Evolutionary conservation across 2,797 vertebrate genomes (phyloP), one percentile per base, ranked within the genome.

Genomic region (Prunella strophiata): DNA sequence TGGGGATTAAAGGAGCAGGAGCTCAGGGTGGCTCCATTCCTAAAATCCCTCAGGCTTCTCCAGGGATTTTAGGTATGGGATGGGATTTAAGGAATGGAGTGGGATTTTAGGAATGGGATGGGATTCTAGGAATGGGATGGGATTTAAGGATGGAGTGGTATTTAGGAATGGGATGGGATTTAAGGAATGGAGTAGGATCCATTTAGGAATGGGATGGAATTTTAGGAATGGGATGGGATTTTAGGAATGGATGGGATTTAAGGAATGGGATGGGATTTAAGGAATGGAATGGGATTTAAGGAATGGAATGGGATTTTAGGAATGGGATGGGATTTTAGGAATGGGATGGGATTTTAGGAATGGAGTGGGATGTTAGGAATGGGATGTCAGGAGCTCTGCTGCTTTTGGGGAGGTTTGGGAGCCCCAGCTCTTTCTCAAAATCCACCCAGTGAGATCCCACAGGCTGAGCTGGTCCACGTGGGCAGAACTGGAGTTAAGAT

Each of bases 41-140:
- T 36, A 36, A 36, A 36, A 34, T 12, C 42, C 32, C 29, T 25
- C 54, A 7, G 21, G 20, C 7, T 72, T 43, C 5, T 4, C 15
- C 30, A 40, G 58, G 43, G n/a, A 25, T 16, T 52, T 15, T 10
- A 20, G 1, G 55, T 12, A 58, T 36, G 7, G 26, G 1, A 2
- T 29, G 16, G 6, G 50, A 10, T 51, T 51, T 51, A 2, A 51
- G 26, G 29, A 12, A 27, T 27, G 10, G 8, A 7, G 27, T 6
- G 40, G 42, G n/a, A 42, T 55, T 40, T 17, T 13, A 3, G 27
- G 34, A 2, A 48, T 26, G 17, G 22, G 2, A 4, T 51, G 5
- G 14, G 7, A 16, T 57, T 55, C 14, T 1, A n/a, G 32, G 20
- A 55, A 55, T 22, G 32, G 9, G 1, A 0, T 15, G 9, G 32